phyloP scores from a whole-genome alignment of 1,140 invertebrate species.

The Leptinotarsa lineolata region DNA sequence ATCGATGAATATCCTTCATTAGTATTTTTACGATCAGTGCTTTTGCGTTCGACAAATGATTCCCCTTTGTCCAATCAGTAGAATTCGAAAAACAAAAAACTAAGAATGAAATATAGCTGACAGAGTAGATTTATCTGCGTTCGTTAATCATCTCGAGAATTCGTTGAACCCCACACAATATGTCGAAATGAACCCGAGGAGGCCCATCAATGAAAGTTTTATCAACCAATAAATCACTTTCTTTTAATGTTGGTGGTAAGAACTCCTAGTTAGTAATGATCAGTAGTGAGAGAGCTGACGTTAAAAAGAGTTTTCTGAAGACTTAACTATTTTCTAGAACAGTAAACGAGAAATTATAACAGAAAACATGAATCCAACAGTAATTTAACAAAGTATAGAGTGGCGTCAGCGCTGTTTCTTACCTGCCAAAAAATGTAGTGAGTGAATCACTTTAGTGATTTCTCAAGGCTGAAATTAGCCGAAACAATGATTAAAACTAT shows the following conservation, averaged over 20 bases:
- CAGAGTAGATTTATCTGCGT: slow-evolving; percentile 10
- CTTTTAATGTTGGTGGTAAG: background rate
- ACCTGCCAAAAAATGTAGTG: no score
- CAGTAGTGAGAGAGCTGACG: no score
- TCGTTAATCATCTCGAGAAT: slow-evolving; percentile 14
- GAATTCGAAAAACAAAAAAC: background rate
- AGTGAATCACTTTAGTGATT: no score
- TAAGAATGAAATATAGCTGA: background rate
- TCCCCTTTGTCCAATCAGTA: background rate
- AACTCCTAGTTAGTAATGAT: no score
- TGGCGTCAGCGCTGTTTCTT: no score
- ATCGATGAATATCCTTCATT: background rate
- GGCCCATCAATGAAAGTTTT: slow-evolving; percentile 12
- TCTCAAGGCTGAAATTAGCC: no score
- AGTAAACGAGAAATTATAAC: no score
- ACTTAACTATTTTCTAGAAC: no score
- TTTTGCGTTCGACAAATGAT: background rate
- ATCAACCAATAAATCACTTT: slow-evolving; percentile 14
- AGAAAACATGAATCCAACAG: no score
- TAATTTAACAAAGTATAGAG: no score
- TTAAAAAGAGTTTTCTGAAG: no score
- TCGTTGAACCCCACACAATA: slow-evolving; percentile 4
- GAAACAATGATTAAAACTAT: no score
- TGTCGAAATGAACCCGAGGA: slow-evolving; percentile 12
- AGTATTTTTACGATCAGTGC: background rate